Percentiles rank a stretch among this genome's conserved stretches.
Conservation (phyloP, 2,888 invertebrate species). For the Zootermopsis nevadensis region DNA sequence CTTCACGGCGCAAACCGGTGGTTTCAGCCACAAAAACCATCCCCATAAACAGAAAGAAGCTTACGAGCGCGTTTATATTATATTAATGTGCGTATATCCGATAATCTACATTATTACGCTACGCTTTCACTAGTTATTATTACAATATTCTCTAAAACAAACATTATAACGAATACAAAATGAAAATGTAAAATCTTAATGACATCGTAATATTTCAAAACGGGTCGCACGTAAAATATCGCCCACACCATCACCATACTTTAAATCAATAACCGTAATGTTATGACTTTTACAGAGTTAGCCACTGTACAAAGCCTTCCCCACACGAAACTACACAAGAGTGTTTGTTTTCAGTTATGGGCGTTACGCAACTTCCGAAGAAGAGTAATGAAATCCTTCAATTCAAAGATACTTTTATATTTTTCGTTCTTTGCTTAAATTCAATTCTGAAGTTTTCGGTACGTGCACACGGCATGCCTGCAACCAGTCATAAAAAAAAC, state of each 20-base stretch:
- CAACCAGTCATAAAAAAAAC: too few species aligned
- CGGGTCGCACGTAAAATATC: background rate
- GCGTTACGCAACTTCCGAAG: too few species aligned
- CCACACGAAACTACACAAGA: background rate
- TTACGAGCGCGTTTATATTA: background rate
- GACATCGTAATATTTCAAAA: background rate
- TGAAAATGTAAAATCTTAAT: background rate
- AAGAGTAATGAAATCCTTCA: too few species aligned
- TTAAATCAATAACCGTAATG: background rate
- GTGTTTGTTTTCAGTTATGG: background rate
- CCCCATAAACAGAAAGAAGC: background rate
- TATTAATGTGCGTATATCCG: background rate
- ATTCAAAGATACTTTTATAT: too few species aligned
- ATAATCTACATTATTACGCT: constrained; percentile 1
- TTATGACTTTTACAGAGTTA: background rate
- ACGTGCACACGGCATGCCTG: too few species aligned
- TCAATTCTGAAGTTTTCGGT: too few species aligned
- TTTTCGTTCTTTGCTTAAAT: too few species aligned
- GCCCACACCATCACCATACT: background rate
- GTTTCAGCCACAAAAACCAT: background rate
- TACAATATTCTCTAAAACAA: background rate
- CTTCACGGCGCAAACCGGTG: background rate
- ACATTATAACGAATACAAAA: background rate
- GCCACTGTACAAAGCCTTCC: background rate
- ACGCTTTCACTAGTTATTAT: background rate